Percentiles rank a stretch among this genome's conserved stretches.
Evolutionary conservation across 2,888 invertebrate genomes (phyloP).

Genomic region (Galerucella calmariensis): DNA sequence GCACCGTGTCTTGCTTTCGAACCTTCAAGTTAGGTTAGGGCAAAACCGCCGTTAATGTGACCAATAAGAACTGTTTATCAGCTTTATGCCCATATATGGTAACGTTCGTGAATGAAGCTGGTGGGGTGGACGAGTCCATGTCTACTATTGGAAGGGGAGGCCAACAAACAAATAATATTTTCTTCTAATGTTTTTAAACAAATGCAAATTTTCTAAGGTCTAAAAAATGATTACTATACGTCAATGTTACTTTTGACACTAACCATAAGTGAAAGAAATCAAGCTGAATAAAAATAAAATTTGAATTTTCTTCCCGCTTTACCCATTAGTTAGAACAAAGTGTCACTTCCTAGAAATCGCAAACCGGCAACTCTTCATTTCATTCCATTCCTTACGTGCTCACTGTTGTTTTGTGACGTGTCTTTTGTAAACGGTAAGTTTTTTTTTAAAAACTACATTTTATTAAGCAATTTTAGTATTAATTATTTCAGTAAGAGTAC

Average conservation of each 20-base stretch:
- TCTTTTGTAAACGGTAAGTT: slow-evolving; percentile 61
- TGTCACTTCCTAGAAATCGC: slow-evolving; percentile 58
- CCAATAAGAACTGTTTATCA: slow-evolving; percentile 76
- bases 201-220: slow-evolving; percentile 44
- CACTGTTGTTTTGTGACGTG: slow-evolving; percentile 63
- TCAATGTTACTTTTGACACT: slow-evolving; percentile 39
- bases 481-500: background rate
- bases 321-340: slow-evolving; percentile 51
- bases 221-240: slow-evolving; percentile 40
- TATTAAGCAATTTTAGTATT: background rate
- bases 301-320: slow-evolving; percentile 54
- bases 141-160: slow-evolving; percentile 54
- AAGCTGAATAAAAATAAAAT: slow-evolving; percentile 45
- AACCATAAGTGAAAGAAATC: slow-evolving; percentile 33
- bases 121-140: slow-evolving; percentile 66
- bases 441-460: background rate
- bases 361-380: slow-evolving; percentile 54
- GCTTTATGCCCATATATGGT: slow-evolving; percentile 87
- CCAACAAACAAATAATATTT: slow-evolving; percentile 44
- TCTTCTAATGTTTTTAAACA: slow-evolving; percentile 46
- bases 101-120: slow-evolving; percentile 73
- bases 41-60: slow-evolving; percentile 53
- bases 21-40: slow-evolving; percentile 61
- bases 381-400: slow-evolving; percentile 63
- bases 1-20: slow-evolving; percentile 51